phyloP scores from a whole-genome alignment of 1,140 invertebrate species.

The Drosophila pandora region DNA sequence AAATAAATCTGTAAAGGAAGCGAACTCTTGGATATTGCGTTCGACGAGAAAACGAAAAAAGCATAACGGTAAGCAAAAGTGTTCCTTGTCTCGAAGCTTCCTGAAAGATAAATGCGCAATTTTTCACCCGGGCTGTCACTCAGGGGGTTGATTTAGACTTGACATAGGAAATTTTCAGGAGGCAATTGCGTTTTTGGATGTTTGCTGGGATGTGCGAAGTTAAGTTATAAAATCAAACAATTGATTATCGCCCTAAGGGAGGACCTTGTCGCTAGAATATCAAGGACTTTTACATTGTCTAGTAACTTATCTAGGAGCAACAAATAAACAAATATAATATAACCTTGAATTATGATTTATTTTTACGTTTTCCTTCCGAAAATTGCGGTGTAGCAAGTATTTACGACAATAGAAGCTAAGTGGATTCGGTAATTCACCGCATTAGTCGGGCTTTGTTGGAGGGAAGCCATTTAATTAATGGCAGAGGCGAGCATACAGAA shows the following conservation, averaged over 20 bases:
- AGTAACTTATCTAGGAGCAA: no score
- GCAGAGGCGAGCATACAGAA: slow-evolving; percentile 2
- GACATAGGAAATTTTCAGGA: slow-evolving; percentile 9
- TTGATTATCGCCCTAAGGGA: no score
- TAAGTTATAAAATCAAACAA: neutral
- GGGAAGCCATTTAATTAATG: neutral
- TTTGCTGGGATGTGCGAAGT: slow-evolving; percentile 33
- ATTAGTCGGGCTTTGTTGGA: slow-evolving; percentile 8
- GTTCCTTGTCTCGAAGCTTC: slow-evolving; percentile 3
- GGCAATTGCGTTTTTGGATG: slow-evolving; percentile 16
- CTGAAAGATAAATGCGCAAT: slow-evolving; percentile 16
- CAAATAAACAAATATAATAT: no score
- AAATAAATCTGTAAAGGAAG: neutral
- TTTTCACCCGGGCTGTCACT: slow-evolving; percentile 7
- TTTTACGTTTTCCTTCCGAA: neutral
- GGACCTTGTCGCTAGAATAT: no score
- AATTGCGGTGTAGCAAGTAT: slow-evolving; percentile 17
- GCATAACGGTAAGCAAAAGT: slow-evolving; percentile 18
- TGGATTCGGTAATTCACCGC: slow-evolving; percentile 18
- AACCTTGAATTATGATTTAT: neutral
- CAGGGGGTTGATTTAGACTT: slow-evolving; percentile 12
- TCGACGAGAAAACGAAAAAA: neutral
- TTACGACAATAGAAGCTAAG: slow-evolving; percentile 10
- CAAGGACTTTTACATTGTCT: no score
- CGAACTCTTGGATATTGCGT: slow-evolving; percentile 22